phyloP scores from a whole-genome alignment of 2,113 vertebrate genomes.

The Amphiprion percula region DNA sequence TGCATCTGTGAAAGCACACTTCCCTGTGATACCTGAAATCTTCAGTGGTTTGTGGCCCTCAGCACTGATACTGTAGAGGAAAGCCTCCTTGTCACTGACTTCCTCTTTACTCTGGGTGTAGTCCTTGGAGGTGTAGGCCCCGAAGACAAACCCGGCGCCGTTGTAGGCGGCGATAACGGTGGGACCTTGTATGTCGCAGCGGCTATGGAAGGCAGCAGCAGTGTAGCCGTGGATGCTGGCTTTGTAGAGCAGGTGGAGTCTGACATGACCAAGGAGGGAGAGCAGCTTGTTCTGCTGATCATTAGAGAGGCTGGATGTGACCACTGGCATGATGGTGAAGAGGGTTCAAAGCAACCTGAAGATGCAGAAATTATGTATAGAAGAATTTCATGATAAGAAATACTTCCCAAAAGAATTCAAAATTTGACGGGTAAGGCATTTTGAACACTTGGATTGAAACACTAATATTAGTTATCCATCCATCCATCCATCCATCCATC shows the following conservation, averaged over 20 bases:
- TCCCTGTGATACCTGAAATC: constrained; percentile 20
- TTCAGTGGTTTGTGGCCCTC: background rate
- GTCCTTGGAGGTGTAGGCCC: constrained; percentile 67
- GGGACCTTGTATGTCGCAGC: constrained; percentile 66
- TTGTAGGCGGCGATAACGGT: constrained; percentile 63
- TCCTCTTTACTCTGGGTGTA: background rate
- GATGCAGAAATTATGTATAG: background rate
- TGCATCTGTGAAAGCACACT: constrained; percentile 42
- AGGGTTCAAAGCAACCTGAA: background rate
- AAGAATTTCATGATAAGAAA: background rate
- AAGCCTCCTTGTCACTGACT: constrained; percentile 27
- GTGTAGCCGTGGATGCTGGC: constrained; percentile 66
- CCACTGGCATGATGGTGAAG: constrained; percentile 41
- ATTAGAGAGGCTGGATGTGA: constrained; percentile 59
- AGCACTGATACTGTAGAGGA: constrained; percentile 58
- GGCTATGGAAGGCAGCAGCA: constrained; percentile 50
- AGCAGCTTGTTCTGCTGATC: constrained; percentile 53
- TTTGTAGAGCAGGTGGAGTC: constrained; percentile 71
- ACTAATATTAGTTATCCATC: no score
- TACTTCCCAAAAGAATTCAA: no score
- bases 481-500: no score
- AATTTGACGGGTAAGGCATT: no score
- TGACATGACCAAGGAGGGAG: constrained; percentile 52
- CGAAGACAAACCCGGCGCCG: constrained; percentile 59
- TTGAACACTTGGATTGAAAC: no score